phyloP scores from a whole-genome alignment of 2,113 vertebrate genomes.

The Peromyscus californicus region DNA sequence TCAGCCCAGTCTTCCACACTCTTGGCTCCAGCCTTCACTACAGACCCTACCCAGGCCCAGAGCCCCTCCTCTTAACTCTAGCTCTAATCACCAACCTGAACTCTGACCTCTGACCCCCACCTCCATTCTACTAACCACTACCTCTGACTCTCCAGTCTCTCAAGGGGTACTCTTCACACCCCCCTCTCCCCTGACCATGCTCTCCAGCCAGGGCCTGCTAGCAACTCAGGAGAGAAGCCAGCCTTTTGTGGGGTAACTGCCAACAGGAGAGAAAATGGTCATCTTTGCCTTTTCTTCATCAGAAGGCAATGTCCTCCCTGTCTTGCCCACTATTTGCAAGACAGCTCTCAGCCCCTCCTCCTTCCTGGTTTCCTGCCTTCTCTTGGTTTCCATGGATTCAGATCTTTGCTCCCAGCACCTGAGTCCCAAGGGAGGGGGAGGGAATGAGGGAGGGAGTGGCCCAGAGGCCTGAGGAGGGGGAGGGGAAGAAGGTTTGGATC shows the following conservation, averaged over 20 bases:
- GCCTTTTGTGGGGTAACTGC: neutral
- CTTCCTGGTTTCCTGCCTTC: conserved; percentile 44
- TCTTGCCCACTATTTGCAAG: conserved; percentile 21
- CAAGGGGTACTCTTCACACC: too few relatives aligned
- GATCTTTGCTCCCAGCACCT: conserved; percentile 44
- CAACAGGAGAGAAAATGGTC: neutral
- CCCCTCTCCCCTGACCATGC: neutral
- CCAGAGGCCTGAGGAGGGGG: neutral
- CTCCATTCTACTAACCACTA: neutral
- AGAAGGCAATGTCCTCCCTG: neutral
- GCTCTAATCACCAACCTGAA: neutral
- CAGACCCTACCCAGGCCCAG: neutral
- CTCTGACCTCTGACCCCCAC: neutral
- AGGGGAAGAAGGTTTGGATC: neutral
- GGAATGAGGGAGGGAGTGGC: neutral
- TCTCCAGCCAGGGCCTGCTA: neutral
- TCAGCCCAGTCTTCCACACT: neutral
- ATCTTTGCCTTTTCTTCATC: conserved; percentile 16
- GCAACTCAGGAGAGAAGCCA: neutral
- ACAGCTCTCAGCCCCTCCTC: neutral
- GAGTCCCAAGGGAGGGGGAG: conserved; percentile 20
- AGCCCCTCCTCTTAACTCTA: neutral
- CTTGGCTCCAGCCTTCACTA: neutral
- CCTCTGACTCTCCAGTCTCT: neutral
- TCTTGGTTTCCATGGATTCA: conserved; percentile 84